Base-by-base conservation (phyloP, 1,140 invertebrate species). In the Temnothorax nylanderi region DNA sequence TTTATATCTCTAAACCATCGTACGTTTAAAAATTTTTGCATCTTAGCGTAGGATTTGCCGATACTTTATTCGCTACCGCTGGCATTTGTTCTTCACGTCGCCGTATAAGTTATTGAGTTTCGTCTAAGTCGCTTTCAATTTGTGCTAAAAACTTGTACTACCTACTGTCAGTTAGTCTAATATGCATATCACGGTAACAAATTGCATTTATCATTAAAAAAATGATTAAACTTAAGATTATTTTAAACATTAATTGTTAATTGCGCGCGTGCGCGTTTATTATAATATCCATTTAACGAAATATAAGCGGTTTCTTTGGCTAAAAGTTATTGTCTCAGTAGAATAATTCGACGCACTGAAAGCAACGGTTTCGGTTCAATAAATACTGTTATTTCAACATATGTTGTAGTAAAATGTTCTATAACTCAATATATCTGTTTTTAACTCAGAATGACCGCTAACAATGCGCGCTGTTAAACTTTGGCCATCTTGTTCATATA, bases 321-420 rank as follows among this genome's bases (percentile, higher is more conserved):
- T 44, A 34, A 34, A 69, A 41, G 10, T 71, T 16, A 67, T 78
- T 10, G n/a, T 41, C 5, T 58, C 11, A 7, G 11, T 18, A 49
- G 34, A 47, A 58, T 47, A n/a, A 54, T 67, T 80, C 7, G 67
- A 81, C 5, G 26, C 13, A 49, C 0, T 74, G 32, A 84, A 75
- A 74, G 2, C 26, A 60, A 3, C 16, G 21, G 7, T 88, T 69
- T 62, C 54, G 21, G n/a, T 84, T 84, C 80, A 84, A 84, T 75
- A 84, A 84, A 84, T 84, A 84, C 54, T 84, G 54, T 84, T 84
- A 84, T 84, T 84, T 74, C 44, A 84, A 84, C 56, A 62, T 81
- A 56, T 10, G 34, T 82, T 37, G 41, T 75, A 84, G 21, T 60
- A 72, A 47, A 81, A 71, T 37, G 34, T 71, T 71, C 78, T 71